Conservation (phyloP, 2,888 invertebrate species). For the Stenodema calcarata region DNA sequence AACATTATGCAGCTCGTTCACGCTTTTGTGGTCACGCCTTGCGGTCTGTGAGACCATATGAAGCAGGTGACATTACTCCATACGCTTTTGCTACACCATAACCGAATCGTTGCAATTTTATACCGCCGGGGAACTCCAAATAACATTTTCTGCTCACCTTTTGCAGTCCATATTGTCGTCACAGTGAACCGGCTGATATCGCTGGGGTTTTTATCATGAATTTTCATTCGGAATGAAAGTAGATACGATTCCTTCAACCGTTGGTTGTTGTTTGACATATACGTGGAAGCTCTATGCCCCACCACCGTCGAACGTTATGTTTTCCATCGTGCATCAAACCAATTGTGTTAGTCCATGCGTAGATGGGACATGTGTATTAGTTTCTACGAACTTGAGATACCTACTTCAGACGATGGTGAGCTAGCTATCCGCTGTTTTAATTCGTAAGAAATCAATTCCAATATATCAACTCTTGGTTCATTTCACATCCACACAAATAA, state of each 20-base stretch:
- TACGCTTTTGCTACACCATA: background rate
- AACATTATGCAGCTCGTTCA: conserved; percentile 31
- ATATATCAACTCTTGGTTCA: too few relatives aligned
- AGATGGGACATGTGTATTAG: too few relatives aligned
- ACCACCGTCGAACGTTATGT: too few relatives aligned
- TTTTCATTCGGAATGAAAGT: background rate
- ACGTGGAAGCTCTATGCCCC: too few relatives aligned
- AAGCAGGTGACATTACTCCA: background rate
- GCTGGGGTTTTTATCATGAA: background rate
- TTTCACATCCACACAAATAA: too few relatives aligned
- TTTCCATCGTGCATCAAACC: too few relatives aligned
- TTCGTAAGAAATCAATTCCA: too few relatives aligned
- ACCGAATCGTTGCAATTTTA: conserved; percentile 18
- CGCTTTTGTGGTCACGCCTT: conserved; percentile 38
- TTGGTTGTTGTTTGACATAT: background rate
- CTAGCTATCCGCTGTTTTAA: too few relatives aligned
- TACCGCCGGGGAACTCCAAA: background rate
- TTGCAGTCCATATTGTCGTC: background rate
- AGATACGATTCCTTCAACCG: background rate
- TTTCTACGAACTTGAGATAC: too few relatives aligned
- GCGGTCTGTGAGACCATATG: background rate
- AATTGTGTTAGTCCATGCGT: too few relatives aligned
- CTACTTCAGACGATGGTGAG: too few relatives aligned
- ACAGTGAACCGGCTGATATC: background rate
- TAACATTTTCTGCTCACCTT: background rate